Evolutionary conservation across 2,797 vertebrate species (phyloP).

Genomic region (Alcedo quadribrachys): DNA sequence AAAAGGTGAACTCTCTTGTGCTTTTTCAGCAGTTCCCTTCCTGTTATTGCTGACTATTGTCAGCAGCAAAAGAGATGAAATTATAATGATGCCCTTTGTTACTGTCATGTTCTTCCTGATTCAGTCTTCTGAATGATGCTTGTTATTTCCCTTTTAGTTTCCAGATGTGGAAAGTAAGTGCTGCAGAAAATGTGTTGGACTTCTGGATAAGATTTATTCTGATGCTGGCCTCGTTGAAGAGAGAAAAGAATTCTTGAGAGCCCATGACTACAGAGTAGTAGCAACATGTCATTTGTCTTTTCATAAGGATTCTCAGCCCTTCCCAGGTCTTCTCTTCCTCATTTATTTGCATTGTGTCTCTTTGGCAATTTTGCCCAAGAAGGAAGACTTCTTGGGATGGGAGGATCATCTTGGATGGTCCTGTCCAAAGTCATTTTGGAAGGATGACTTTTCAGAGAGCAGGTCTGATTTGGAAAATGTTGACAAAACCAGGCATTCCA

Average conservation of each 20-base stretch:
- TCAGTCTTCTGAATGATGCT: background rate
- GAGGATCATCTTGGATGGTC: too few relatives aligned
- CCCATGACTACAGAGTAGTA: background rate
- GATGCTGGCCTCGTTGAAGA: background rate
- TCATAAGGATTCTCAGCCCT: background rate
- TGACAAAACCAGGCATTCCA: background rate
- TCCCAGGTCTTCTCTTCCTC: conserved; percentile 1
- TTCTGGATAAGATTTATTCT: background rate
- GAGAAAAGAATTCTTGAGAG: background rate
- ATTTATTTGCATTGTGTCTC: background rate
- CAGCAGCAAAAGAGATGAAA: conserved; percentile 1
- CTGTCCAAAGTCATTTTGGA: too few relatives aligned
- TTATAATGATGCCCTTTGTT: background rate
- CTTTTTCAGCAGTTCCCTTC: conserved; percentile 35
- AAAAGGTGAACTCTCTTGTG: background rate
- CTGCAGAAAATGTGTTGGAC: background rate
- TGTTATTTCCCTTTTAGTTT: conserved; percentile 2
- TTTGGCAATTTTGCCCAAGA: background rate
- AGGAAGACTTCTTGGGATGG: background rate
- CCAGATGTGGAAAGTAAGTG: background rate
- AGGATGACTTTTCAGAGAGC: background rate
- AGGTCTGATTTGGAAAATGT: background rate
- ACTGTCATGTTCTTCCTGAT: conserved; percentile 15
- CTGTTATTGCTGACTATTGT: conserved; percentile 13
- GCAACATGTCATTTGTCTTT: background rate